Conservation (phyloP, 2,797 vertebrate genomes). For the Vireo griseus region DNA sequence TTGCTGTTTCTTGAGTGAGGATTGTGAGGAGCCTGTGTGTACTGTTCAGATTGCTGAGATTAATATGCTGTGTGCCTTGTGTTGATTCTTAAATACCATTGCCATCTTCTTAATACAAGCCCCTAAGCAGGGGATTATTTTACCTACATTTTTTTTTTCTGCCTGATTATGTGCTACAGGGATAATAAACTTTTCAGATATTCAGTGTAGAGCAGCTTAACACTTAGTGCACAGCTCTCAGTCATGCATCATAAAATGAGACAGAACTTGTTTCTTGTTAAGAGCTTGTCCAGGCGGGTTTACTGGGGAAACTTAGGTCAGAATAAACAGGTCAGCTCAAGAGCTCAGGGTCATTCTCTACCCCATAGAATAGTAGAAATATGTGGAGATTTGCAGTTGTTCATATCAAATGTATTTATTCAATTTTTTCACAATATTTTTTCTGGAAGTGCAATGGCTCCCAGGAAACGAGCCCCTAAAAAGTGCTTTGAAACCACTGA, state of each 20-base stretch:
- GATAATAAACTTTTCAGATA: neutral
- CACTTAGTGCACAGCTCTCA: neutral
- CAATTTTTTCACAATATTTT: neutral
- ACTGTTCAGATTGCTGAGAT: neutral
- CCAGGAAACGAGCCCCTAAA: neutral
- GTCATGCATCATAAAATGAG: neutral
- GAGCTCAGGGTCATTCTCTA: neutral
- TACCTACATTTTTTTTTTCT: neutral
- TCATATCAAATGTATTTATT: neutral
- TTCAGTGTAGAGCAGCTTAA: neutral
- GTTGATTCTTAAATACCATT: neutral
- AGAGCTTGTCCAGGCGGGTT: neutral
- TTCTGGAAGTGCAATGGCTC: neutral
- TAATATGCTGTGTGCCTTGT: neutral
- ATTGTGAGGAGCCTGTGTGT: neutral
- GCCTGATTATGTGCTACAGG: neutral
- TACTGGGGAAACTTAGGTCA: neutral
- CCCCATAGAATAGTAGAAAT: neutral
- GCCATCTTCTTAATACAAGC: neutral
- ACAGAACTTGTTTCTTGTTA: neutral
- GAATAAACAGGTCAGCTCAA: neutral
- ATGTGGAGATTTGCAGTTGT: fast-evolving
- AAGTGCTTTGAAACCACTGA: neutral
- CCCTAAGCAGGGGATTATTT: neutral
- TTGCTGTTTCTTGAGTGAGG: neutral